Evolutionary conservation across 1,140 invertebrate genomes (phyloP), one percentile per base, ranked within the genome.

Genomic region (Zophobas morio): DNA sequence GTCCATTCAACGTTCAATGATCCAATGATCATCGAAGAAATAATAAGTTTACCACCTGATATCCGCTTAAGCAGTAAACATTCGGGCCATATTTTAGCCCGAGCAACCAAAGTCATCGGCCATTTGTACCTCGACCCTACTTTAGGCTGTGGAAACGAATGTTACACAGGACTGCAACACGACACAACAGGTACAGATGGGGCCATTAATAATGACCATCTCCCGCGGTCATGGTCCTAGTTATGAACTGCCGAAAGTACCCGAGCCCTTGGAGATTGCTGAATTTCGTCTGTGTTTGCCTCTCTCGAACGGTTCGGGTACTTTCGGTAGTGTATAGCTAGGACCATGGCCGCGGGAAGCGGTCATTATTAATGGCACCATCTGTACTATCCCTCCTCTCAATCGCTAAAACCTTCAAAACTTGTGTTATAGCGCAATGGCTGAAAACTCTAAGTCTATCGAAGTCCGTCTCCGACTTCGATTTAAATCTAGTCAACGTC

Each of bases 1-100:
- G 90, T 96, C 34, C 90, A 93, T 71, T 96, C 93, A 74, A 92
- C 91, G 2, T 95, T 95, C 85, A 87, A 89, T 42, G 90, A 92
- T 79, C 87, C 91, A 36, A 94, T 96, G 91, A 89, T 91, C 57
- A 89, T 94, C 6, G 86, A 86, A 34, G 82, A 87, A 35, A 85
- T 89, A 6, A 72, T 86, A 39, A 85, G 87, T 57, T 81, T 88
- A 33, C 88, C 90, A 49, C 88, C 87, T 42, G 90, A 91, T 82
- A 77, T 77, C 39, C 81, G 88, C 47, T 85, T 89, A 71, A 83
- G 75, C 6, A 87, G 85, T 77, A 83, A 82, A 71, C 83, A 85
- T 76, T 83, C 78, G 88, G 54, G 81, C 46, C 82, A 80, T 46
- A 90, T 78, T 84, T 86, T 83, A 87, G 86, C 81, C 82, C 87